Conservation (phyloP, 2,113 vertebrate species). For the Anoplopoma fimbria region DNA sequence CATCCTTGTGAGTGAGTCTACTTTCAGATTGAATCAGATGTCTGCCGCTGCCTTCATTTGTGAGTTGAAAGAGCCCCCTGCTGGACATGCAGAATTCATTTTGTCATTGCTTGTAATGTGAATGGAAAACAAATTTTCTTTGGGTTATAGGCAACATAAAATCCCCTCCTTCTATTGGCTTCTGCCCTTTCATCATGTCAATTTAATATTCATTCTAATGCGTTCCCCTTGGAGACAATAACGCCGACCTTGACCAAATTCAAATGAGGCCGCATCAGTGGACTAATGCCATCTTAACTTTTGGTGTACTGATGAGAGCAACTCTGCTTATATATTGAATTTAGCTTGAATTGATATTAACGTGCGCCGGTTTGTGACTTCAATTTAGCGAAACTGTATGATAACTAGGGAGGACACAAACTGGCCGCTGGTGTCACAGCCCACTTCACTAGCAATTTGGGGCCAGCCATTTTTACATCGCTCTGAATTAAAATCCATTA, state of each 20-base stretch:
- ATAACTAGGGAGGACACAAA: slow-evolving; percentile 52
- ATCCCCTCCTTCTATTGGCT: slow-evolving; percentile 29
- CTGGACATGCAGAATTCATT: slow-evolving; percentile 60
- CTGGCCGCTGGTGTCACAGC: slow-evolving; percentile 49
- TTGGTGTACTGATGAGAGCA: slow-evolving; percentile 47
- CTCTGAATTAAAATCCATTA: slow-evolving; percentile 47
- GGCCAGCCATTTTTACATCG: slow-evolving; percentile 39
- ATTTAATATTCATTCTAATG: slow-evolving; percentile 60
- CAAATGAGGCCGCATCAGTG: slow-evolving; percentile 55
- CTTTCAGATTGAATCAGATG: slow-evolving; percentile 47
- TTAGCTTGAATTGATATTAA: slow-evolving; percentile 63
- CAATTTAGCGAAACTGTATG: slow-evolving; percentile 55
- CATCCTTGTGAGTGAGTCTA: slow-evolving; percentile 27
- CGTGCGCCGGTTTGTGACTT: slow-evolving; percentile 53
- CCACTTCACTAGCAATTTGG: slow-evolving; percentile 49
- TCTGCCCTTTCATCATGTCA: slow-evolving; percentile 43
- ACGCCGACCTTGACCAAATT: slow-evolving; percentile 62
- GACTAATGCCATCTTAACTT: slow-evolving; percentile 56
- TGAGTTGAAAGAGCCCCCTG: slow-evolving; percentile 79
- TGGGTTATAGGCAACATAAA: slow-evolving; percentile 46
- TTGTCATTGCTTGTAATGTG: slow-evolving; percentile 18
- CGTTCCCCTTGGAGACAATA: slow-evolving; percentile 47
- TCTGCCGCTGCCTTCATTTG: slow-evolving; percentile 63
- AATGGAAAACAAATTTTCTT: slow-evolving; percentile 48
- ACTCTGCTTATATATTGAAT: slow-evolving; percentile 45